Evolutionary conservation across 1,140 invertebrate species (phyloP), one percentile per base, ranked within the genome.

Genomic region (Aethina tumida): DNA sequence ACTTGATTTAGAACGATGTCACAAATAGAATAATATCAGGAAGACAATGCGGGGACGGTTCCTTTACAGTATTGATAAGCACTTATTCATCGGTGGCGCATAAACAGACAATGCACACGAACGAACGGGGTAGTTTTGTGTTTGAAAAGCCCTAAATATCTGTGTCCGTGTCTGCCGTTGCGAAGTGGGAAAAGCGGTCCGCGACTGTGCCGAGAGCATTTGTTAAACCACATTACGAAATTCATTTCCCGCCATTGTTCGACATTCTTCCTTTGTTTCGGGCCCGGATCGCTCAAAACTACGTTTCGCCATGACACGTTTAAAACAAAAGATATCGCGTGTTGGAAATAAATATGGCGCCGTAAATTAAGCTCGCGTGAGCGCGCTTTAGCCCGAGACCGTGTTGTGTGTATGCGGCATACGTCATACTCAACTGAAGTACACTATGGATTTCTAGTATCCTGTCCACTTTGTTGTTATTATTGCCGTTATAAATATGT

Each of bases 261-360:
- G 29, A 34, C 39, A 18, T 37, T 26, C 27, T 43, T 38, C 44
- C 41, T 49, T 49, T 50, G 41, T 44, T 43, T 44, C 27, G 18
- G n/a, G n/a, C n/a, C n/a, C 38, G 37, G 40, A 47, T 43, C 34
- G 40, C 25, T 41, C 47, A 40, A 48, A 48, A 45, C 44, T 50
- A 40, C 38, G 37, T 51, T 52, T 55, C 52, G 48, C 56, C 54
- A 54, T 56, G 56, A 56, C 53, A 58, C 50, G 52, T 53, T 55
- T 56, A 56, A 56, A 58, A 58, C 56, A 58, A 58, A 58, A 56
- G 56, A 50, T 52, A 58, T 58, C 54, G 56, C 56, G 56, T 58
- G 56, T 52, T 47, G 40, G 54, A 52, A 53, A 50, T 56, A 56
- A 58, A 56, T 58, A 58, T 58, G 56, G 56, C 56, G 56, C 42